Conservation (phyloP, 2,888 invertebrate species). For the Anodontia alba region DNA sequence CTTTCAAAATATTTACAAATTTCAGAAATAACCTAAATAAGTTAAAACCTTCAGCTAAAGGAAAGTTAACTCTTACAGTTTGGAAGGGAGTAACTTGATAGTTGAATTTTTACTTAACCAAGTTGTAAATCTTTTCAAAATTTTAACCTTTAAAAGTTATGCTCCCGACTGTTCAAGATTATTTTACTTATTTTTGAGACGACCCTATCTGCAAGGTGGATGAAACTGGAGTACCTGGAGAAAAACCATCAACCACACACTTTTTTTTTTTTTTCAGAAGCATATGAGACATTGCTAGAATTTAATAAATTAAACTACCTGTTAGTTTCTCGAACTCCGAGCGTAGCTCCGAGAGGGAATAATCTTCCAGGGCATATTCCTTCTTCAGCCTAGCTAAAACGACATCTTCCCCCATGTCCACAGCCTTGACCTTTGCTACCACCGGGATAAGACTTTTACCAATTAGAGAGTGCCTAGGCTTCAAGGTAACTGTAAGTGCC, state of each 20-base stretch:
- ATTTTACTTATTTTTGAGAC: neutral
- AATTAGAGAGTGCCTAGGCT: constrained; percentile 20
- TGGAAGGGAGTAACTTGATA: too few relatives aligned
- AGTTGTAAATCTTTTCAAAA: neutral
- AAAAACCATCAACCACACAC: too few relatives aligned
- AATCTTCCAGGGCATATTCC: constrained; percentile 21
- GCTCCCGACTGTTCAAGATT: neutral
- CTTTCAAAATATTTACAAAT: too few relatives aligned
- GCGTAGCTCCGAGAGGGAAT: constrained; percentile 11
- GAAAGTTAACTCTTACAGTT: too few relatives aligned
- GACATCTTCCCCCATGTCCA: neutral
- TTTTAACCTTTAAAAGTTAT: neutral
- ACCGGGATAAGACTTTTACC: constrained; percentile 30
- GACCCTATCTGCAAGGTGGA: neutral
- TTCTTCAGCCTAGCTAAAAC: constrained; percentile 27
- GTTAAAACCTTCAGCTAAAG: too few relatives aligned
- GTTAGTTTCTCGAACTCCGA: constrained; percentile 18
- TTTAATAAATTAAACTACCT: neutral
- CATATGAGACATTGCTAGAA: neutral
- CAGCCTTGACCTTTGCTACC: constrained; percentile 10
- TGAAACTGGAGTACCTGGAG: neutral
- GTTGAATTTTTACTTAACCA: too few relatives aligned
- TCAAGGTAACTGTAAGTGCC: neutral
- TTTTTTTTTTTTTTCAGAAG: too few relatives aligned
- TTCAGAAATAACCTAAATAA: too few relatives aligned